These are phyloP conservation scores for Ectropis crepuscularia DNA, from an alignment of 2,888 invertebrate genomes.

Conservation along the genomic window DNA sequence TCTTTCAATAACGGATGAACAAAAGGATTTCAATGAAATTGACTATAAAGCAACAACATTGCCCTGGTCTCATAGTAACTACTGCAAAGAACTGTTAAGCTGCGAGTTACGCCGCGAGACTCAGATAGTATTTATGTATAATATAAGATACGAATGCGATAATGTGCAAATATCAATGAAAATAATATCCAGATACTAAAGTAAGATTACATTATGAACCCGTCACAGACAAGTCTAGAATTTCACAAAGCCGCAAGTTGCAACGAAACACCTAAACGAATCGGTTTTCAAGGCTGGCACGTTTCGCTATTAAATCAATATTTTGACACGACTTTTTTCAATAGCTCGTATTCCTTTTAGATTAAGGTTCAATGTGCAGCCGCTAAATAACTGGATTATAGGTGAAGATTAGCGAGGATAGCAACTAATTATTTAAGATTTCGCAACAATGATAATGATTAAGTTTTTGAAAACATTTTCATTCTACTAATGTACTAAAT, in stretches of 20 bases:
- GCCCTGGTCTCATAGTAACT: too few relatives aligned
- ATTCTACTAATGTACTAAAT: too few relatives aligned
- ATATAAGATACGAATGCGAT: too few relatives aligned
- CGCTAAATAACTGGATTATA: conserved; percentile 12
- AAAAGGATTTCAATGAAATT: too few relatives aligned
- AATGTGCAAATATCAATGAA: background rate
- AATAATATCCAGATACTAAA: background rate
- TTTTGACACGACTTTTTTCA: conserved; percentile 28
- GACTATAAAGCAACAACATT: too few relatives aligned
- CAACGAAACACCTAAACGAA: conserved; percentile 45
- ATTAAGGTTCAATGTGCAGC: conserved; percentile 6
- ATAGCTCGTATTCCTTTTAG: background rate
- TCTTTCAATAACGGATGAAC: too few relatives aligned
- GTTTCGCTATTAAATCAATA: conserved; percentile 38
- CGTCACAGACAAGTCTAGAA: conserved; percentile 28
- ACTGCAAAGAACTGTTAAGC: too few relatives aligned
- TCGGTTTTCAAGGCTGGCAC: conserved; percentile 42
- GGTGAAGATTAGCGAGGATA: conserved; percentile 19
- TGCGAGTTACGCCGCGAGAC: too few relatives aligned
- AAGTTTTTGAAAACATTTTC: background rate
- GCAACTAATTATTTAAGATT: conserved; percentile 20
- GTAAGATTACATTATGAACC: background rate
- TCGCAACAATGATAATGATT: conserved; percentile 4
- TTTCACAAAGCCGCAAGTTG: conserved; percentile 39
- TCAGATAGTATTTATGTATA: too few relatives aligned